phyloP scores from a whole-genome alignment of 1,140 invertebrate species.

The Lasioglossum albipes region DNA sequence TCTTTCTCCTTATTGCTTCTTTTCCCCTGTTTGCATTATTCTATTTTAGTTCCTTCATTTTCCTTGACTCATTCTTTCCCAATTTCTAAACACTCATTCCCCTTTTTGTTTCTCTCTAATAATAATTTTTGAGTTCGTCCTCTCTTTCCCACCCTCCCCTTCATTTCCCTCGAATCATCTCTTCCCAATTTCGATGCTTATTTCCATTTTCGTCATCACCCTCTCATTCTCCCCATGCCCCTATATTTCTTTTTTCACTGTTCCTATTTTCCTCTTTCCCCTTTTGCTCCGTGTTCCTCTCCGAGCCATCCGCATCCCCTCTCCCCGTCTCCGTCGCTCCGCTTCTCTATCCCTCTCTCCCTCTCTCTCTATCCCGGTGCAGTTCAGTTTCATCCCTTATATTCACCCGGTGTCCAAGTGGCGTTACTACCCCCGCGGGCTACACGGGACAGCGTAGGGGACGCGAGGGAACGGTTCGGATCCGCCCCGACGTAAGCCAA shows the following conservation, averaged over 20 bases:
- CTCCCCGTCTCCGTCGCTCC: background rate
- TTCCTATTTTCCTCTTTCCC: background rate
- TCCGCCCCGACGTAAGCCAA: slow-evolving; percentile 50
- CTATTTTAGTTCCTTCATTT: too few species aligned
- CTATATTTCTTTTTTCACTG: too few species aligned
- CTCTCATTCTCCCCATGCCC: background rate
- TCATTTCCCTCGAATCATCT: background rate
- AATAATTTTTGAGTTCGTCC: too few species aligned
- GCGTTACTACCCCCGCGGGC: slow-evolving; percentile 52
- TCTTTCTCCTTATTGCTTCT: too few species aligned
- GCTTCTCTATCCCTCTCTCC: background rate
- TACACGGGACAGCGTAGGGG: slow-evolving; percentile 26
- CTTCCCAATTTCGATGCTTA: background rate
- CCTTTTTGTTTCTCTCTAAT: too few species aligned
- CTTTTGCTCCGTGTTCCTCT: too few species aligned
- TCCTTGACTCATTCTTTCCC: too few species aligned
- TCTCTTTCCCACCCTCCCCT: too few species aligned
- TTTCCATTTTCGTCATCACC: background rate
- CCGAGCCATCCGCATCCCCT: background rate
- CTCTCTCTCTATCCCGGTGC: background rate
- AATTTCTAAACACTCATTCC: too few species aligned
- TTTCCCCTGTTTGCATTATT: too few species aligned
- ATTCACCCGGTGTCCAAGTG: slow-evolving; percentile 58
- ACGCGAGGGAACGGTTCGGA: background rate
- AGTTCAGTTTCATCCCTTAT: slow-evolving; percentile 53